These are phyloP conservation scores for Pseudotriccus pelzelni DNA, from an alignment of 2,797 vertebrate species.

Conservation along the genomic window DNA sequence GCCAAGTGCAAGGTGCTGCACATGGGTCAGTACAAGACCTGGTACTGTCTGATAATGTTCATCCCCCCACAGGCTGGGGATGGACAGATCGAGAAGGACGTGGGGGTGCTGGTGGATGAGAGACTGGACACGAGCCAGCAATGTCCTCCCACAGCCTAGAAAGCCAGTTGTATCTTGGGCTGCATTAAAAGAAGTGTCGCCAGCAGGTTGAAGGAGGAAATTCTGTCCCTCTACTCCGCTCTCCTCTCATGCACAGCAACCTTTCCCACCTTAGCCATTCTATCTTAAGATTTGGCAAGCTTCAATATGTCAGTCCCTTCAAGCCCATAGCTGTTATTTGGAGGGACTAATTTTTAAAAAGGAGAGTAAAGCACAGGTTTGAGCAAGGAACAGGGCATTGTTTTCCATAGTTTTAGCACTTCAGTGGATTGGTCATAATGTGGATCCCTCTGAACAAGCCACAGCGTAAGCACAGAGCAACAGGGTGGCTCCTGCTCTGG, in stretches of 20 bases:
- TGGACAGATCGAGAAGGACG: fast-evolving
- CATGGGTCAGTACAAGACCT: too few species aligned
- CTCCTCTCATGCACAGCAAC: neutral
- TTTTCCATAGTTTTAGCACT: neutral
- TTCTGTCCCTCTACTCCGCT: neutral
- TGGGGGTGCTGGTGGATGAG: neutral
- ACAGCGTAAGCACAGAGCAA: neutral
- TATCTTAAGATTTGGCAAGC: neutral
- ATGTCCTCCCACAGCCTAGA: neutral
- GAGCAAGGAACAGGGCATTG: neutral
- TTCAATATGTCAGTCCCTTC: neutral
- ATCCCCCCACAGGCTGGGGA: neutral
- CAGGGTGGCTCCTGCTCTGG: neutral
- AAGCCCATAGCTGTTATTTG: neutral
- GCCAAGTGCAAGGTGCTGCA: neutral
- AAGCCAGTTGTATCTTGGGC: neutral
- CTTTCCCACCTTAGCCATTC: neutral
- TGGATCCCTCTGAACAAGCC: neutral
- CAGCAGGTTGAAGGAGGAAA: neutral
- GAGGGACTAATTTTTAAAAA: neutral
- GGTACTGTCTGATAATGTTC: too few species aligned
- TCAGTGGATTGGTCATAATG: neutral
- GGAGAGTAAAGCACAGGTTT: neutral
- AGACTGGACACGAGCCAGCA: neutral
- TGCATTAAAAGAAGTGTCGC: neutral